Percentiles rank a stretch among this genome's conserved stretches.
Conservation (phyloP, 2,797 vertebrate genomes). For the Triplophysa bombifrons region DNA sequence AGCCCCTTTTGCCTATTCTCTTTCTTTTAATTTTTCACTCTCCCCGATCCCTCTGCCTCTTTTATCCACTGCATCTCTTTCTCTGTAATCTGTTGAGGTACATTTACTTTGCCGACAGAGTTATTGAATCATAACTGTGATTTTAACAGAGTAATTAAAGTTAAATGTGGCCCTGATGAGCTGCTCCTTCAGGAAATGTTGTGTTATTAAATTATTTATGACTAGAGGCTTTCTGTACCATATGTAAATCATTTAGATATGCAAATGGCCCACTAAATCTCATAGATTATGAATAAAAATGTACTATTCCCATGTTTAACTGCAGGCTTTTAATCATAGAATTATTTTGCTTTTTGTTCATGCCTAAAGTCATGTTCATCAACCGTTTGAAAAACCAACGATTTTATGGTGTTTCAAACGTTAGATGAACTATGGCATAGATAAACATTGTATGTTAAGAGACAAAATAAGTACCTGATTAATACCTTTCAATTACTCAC, state of each 20-base stretch:
- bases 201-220: slow-evolving; percentile 83
- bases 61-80: slow-evolving; percentile 49
- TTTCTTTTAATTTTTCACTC: too few species aligned
- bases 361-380: slow-evolving; percentile 84
- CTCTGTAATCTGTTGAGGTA: slow-evolving; percentile 78
- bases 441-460: slow-evolving; percentile 80
- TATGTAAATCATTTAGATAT: slow-evolving; percentile 85
- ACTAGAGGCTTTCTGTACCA: slow-evolving; percentile 78
- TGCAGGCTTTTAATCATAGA: slow-evolving; percentile 72
- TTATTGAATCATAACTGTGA: slow-evolving; percentile 84
- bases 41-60: too few species aligned
- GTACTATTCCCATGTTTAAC: slow-evolving; percentile 61
- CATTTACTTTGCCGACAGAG: slow-evolving; percentile 88
- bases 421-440: slow-evolving; percentile 58
- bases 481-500: neutral
- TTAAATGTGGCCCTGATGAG: slow-evolving; percentile 81
- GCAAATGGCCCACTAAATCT: slow-evolving; percentile 77
- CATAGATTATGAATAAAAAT: slow-evolving; percentile 78
- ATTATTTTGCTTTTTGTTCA: slow-evolving; percentile 73
- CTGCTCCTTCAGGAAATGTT: slow-evolving; percentile 78
- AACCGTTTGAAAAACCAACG: slow-evolving; percentile 76
- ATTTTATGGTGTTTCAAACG: too few species aligned
- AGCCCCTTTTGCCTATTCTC: too few species aligned
- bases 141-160: slow-evolving; percentile 90
- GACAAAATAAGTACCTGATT: neutral